Base-by-base conservation (phyloP, 2,113 vertebrate genomes). In the Syrmaticus mikado region DNA sequence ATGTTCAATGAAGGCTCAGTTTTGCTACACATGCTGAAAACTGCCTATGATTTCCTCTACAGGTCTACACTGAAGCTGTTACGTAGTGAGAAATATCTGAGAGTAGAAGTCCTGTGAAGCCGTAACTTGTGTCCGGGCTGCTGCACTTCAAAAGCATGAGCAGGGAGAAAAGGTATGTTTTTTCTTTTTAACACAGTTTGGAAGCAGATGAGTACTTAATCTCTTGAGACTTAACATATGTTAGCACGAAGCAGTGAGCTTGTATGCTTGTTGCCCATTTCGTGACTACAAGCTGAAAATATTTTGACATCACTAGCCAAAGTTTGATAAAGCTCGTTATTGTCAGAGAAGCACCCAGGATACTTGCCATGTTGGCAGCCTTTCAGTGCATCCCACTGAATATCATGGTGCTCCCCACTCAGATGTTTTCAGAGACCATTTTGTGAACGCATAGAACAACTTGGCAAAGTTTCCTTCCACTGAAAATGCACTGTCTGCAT, bases 251-350 rank as follows among this genome's bases (percentile, higher is more conserved):
- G 48, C 20, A 78, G 22, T 53, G 41, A 67, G 38, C 46, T 60
- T 34, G 8, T 46, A 8, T 45, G 66, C 71, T 77, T 75, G 48
- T 70, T 85, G 80, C 68, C 82, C 34, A 24, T 68, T 93, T 85
- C 88, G 43, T 86, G 95, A 71, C 64, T 87, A 30, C 75, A 75
- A 65, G 22, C 48, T 60, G 62, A 81, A 96, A 92, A 81, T 93
- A 88, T 92, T 92, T 94, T 93, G 88, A 81, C 73, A 65, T 81
- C 61, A 38, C 52, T 57, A 55, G 45, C 80, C 73, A 13, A 34
- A 78, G 8, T 67, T 57, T 46, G 76, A 92, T 86, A 90, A 85
- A 93, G 61, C 38, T 75, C 40, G 48, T 85, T 78, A 55, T 22
- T 88, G 45, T 30, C 0, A 0, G 58, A 57, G 76, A 88, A 84